Evolutionary conservation across 2,113 vertebrate genomes (phyloP).

Genomic region (Turdus rufiventris): DNA sequence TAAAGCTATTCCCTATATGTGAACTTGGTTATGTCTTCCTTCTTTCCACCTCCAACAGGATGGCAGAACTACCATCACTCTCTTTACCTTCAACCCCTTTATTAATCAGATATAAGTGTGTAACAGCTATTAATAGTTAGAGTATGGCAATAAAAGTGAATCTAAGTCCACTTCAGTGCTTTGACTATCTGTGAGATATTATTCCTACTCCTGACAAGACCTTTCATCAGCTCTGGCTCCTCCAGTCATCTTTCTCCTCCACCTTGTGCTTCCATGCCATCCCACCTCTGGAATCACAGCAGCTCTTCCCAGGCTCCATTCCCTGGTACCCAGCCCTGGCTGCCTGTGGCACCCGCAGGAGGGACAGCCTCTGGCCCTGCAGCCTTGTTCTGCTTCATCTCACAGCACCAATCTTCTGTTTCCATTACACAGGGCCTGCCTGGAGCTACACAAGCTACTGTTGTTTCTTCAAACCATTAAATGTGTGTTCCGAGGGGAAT

Average conservation of each 20-base stretch:
- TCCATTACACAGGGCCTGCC: not conserved
- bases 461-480: not conserved
- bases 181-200: not conserved
- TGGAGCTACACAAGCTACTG: not conserved
- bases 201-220: not conserved
- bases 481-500: not conserved
- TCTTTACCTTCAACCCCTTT: not conserved
- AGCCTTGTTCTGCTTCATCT: not conserved
- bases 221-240: not conserved
- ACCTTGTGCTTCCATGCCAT: not conserved
- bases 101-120: not conserved
- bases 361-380: not conserved
- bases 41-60: not conserved
- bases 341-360: not conserved
- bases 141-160: not conserved
- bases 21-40: not conserved
- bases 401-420: not conserved
- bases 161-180: not conserved
- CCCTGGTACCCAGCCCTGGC: fast-evolving
- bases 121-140: not conserved
- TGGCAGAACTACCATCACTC: not conserved
- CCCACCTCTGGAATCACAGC: not conserved
- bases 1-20: not conserved
- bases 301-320: not conserved
- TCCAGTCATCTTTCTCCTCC: not conserved